Conservation (phyloP, 2,888 invertebrate genomes). For the Xylota sylvarum region DNA sequence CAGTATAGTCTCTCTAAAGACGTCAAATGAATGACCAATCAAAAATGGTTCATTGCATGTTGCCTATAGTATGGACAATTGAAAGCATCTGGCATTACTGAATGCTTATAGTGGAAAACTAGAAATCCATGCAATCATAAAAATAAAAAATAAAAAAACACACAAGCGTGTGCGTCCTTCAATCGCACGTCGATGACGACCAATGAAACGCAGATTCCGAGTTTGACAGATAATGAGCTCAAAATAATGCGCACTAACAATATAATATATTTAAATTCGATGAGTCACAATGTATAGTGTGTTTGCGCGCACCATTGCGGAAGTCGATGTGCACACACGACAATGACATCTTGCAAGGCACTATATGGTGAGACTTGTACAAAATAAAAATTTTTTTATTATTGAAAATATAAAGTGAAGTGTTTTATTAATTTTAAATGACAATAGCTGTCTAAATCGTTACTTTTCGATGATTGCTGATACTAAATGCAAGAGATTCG, state of each 20-base stretch:
- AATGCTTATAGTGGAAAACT: conserved; percentile 5
- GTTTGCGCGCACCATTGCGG: conserved; percentile 57
- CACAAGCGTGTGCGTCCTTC: conserved; percentile 58
- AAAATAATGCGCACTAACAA: conserved; percentile 61
- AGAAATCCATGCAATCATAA: conserved; percentile 26
- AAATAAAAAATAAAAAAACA: conserved; percentile 1
- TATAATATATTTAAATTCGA: conserved; percentile 61
- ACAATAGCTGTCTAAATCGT: neutral
- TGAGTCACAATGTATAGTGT: conserved; percentile 56
- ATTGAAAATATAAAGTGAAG: neutral
- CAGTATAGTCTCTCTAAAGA: conserved; percentile 2
- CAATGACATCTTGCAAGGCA: conserved; percentile 69
- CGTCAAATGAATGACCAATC: conserved; percentile 23
- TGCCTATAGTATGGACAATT: conserved; percentile 7
- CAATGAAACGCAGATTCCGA: conserved; percentile 60
- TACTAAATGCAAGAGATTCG: neutral
- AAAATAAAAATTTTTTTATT: neutral
- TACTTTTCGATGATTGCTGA: neutral
- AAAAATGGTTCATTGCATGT: neutral
- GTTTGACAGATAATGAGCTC: conserved; percentile 68
- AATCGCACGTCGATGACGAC: conserved; percentile 14
- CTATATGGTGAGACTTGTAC: neutral
- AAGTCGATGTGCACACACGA: conserved; percentile 63
- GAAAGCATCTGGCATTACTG: conserved; percentile 14
- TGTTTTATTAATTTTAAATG: neutral